phyloP scores from a whole-genome alignment of 2,113 vertebrate species.

The Platysternon megacephalum region DNA sequence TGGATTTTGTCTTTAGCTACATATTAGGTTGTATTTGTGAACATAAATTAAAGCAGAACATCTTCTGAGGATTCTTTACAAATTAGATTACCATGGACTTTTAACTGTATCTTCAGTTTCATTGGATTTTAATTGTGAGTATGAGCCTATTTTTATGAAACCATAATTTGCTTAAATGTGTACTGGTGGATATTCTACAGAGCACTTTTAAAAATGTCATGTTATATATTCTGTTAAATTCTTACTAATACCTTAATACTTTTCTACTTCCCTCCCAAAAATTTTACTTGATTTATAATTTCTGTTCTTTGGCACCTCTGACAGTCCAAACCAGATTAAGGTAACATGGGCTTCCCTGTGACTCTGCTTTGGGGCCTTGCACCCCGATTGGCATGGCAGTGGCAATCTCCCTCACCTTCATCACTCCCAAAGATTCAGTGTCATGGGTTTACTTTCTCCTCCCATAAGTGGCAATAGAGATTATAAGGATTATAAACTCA shows the following conservation, averaged over 20 bases:
- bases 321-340: background rate
- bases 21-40: background rate
- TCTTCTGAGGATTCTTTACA: background rate
- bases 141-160: background rate
- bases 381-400: too few species aligned
- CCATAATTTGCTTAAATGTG: background rate
- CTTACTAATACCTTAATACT: background rate
- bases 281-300: background rate
- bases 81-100: background rate
- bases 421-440: too few species aligned
- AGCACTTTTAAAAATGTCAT: background rate
- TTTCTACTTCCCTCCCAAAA: background rate
- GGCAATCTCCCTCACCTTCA: too few species aligned
- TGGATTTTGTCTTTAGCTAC: background rate
- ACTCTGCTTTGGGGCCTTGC: too few species aligned
- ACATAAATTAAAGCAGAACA: background rate
- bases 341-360: background rate
- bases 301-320: background rate
- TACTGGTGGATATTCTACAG: background rate
- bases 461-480: too few species aligned
- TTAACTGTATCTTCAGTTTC: background rate
- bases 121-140: background rate
- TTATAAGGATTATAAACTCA: too few species aligned
- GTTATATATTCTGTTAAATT: background rate
- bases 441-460: too few species aligned